These are phyloP conservation scores for Aleiodes alternator DNA, from an alignment of 2,888 invertebrate species.

Conservation along the genomic window DNA sequence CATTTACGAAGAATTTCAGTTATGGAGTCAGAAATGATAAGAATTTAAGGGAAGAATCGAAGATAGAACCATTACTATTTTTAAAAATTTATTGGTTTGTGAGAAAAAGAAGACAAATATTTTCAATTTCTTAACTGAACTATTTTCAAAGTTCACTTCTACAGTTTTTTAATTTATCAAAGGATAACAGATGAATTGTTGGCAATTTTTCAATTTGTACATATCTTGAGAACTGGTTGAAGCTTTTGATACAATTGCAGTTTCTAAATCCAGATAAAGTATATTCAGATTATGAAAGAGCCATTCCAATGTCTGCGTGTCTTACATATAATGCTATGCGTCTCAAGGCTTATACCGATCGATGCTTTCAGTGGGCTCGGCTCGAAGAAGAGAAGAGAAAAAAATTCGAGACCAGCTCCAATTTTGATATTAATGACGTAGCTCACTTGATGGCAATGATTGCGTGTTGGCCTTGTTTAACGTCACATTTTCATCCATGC, in stretches of 20 bases:
- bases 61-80: too few species aligned
- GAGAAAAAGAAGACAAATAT: too few species aligned
- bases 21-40: too few species aligned
- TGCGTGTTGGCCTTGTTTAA: not conserved
- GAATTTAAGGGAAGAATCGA: too few species aligned
- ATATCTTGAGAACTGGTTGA: conserved; percentile 45
- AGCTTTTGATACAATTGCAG: conserved; percentile 38
- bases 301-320: conserved; percentile 1
- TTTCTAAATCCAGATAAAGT: not conserved
- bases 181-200: not conserved
- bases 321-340: conserved; percentile 4
- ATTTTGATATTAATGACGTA: conserved; percentile 1
- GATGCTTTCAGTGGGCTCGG: not conserved
- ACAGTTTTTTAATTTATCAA: not conserved
- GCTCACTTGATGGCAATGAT: not conserved
- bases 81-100: too few species aligned
- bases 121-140: too few species aligned
- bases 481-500: not conserved
- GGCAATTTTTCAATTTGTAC: not conserved
- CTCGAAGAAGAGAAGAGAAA: too few species aligned
- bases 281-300: conserved; percentile 8
- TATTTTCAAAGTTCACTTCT: not conserved
- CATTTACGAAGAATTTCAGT: too few species aligned
- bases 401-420: not conserved
- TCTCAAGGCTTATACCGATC: conserved; percentile 1